phyloP scores from a whole-genome alignment of 1,140 invertebrate genomes.

The Philotrypesis tridentata region DNA sequence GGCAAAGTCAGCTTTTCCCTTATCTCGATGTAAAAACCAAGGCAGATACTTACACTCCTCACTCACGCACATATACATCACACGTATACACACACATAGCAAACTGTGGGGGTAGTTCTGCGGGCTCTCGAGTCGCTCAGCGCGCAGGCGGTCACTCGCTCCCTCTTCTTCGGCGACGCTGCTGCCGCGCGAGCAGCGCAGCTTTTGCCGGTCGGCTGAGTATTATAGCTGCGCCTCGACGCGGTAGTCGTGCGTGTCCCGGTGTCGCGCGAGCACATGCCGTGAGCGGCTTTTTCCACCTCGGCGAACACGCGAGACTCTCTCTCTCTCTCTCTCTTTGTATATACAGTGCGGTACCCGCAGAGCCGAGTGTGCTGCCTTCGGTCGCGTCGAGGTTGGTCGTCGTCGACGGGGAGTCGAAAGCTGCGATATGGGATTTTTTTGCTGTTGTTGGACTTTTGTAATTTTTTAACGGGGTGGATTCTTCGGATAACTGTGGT shows the following conservation, averaged over 20 bases:
- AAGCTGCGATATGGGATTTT: too few species aligned
- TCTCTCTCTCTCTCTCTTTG: not conserved
- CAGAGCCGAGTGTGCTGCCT: too few species aligned
- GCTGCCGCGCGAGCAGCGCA: too few species aligned
- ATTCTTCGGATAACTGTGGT: too few species aligned
- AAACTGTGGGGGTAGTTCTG: not conserved
- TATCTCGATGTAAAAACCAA: not conserved
- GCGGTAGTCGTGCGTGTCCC: constrained; percentile 28
- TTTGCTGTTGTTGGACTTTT: too few species aligned
- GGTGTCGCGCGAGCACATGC: constrained; percentile 13
- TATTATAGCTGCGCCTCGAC: not conserved
- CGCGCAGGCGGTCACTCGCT: constrained; percentile 14
- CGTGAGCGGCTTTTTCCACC: not conserved
- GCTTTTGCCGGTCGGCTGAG: not conserved
- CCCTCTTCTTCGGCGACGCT: not conserved
- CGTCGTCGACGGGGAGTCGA: too few species aligned
- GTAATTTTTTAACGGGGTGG: too few species aligned
- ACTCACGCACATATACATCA: too few species aligned
- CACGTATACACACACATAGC: not conserved
- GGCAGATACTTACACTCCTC: too few species aligned
- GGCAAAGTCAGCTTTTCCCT: too few species aligned
- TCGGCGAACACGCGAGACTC: not conserved
- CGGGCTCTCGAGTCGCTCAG: not conserved
- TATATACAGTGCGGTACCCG: not conserved
- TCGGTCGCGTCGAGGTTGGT: too few species aligned